Evolutionary conservation across 2,113 vertebrate genomes (phyloP).

Genomic region (Paramormyrops kingsleyae): DNA sequence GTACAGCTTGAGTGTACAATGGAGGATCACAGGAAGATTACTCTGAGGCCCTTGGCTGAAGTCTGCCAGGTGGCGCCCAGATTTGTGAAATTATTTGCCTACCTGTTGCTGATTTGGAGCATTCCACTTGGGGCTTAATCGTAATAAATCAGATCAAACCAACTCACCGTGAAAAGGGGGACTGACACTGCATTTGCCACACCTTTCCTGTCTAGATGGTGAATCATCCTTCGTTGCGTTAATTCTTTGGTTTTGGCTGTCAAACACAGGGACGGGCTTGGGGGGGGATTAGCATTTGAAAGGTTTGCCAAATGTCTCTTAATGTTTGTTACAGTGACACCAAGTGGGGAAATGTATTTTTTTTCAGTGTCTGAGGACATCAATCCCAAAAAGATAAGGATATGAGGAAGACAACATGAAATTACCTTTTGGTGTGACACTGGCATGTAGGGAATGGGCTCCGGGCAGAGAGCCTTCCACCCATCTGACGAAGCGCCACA

Average conservation of each 20-base stretch:
- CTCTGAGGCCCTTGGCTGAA: background rate
- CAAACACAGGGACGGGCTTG: background rate
- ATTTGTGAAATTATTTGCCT: background rate
- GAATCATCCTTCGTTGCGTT: background rate
- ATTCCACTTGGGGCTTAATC: background rate
- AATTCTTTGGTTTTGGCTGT: background rate
- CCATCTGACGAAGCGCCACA: background rate
- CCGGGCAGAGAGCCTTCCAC: background rate
- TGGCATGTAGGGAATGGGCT: background rate
- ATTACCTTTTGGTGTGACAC: background rate
- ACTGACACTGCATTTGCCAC: background rate
- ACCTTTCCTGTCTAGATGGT: background rate
- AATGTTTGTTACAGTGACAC: constrained; percentile 1
- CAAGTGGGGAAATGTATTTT: constrained; percentile 8
- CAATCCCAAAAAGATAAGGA: background rate
- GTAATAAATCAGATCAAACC: background rate
- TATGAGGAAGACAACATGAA: background rate
- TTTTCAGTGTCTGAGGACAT: background rate
- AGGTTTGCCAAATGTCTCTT: background rate
- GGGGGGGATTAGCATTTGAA: background rate
- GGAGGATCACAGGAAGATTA: background rate
- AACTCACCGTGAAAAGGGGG: background rate
- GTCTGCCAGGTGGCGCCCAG: background rate
- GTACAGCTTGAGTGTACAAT: background rate
- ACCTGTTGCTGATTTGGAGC: background rate